Conservation (phyloP, 2,113 vertebrate species). For the Pavo muticus region DNA sequence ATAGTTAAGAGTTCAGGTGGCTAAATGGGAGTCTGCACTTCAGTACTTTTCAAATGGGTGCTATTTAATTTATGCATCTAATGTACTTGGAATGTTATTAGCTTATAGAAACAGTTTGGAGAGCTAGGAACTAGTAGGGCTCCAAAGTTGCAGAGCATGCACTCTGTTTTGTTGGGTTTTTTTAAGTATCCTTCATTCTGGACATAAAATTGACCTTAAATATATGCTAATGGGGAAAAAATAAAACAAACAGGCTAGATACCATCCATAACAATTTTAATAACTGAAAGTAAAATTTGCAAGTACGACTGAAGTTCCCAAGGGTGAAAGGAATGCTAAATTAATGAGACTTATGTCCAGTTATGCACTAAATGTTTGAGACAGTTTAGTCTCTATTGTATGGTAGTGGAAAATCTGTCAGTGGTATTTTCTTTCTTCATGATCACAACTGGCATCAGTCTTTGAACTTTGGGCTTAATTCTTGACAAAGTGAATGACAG, state of each 20-base stretch:
- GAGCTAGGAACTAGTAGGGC: not conserved
- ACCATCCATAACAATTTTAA: not conserved
- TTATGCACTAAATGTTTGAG: not conserved
- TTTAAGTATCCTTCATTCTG: not conserved
- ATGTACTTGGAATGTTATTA: not conserved
- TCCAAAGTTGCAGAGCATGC: no score
- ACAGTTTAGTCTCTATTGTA: not conserved
- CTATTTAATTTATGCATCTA: not conserved
- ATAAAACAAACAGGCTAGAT: not conserved
- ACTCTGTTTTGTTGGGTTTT: not conserved
- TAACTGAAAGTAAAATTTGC: not conserved
- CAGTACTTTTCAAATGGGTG: not conserved
- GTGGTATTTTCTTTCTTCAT: not conserved
- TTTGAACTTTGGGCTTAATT: not conserved
- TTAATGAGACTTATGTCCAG: not conserved
- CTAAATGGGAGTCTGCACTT: not conserved
- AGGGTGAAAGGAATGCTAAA: not conserved
- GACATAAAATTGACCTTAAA: not conserved
- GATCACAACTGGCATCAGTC: not conserved
- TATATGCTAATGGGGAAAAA: not conserved
- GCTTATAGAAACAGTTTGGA: not conserved
- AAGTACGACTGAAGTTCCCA: not conserved
- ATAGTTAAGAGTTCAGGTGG: not conserved
- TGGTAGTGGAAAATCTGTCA: not conserved
- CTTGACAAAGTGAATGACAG: not conserved